Base-by-base conservation (phyloP, 2,797 vertebrate species). In the Prionace glauca region DNA sequence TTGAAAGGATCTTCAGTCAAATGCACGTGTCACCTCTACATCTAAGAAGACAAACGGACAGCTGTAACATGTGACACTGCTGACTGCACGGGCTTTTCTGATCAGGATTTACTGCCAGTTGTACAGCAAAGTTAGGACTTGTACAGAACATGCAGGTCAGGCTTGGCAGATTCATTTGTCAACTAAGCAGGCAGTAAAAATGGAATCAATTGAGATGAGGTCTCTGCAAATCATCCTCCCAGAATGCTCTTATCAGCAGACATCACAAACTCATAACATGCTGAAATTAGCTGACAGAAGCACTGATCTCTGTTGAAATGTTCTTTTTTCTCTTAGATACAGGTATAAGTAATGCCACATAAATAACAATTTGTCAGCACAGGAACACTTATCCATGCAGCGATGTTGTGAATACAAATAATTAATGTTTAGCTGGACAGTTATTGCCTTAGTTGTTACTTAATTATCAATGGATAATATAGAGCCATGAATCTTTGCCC, bases 231-330 rank as follows among this genome's bases (percentile, higher is more conserved):
- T 67, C 65, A 67, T 93, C 91, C 91, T 93, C 88, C 26, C 88
- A 62, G 56, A 45, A 20, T 1, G 16, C 81, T 84, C 65, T 69
- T n/a, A 65, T 92, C 62, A n/a, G 90, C n/a, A 92, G 5, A 93
- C 62, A 24, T 93, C 41, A 69, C 91, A 93, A 26, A 41, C n/a
- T n/a, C 18, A n/a, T 91, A 62, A 91, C 62, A 62, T n/a, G 56
- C 50, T 11, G 65, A 93, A 69, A 93, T 67, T 69, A 93, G 65
- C 91, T 24, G 62, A 69, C 65, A 93, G 91, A n/a, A 41, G 56
- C 67, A 22, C 86, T 56, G 86, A 88, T 60, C 86, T 60, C n/a
- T 93, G n/a, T 45, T 93, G 41, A 71, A 93, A 93, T 67, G 91
- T 32, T 24, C 41, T 69, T 69, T 69, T 29, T 77, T n/a, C 72